Base-by-base conservation (phyloP, 37 sponge, comb jelly and placozoan species). In the Axinella damicornis region DNA sequence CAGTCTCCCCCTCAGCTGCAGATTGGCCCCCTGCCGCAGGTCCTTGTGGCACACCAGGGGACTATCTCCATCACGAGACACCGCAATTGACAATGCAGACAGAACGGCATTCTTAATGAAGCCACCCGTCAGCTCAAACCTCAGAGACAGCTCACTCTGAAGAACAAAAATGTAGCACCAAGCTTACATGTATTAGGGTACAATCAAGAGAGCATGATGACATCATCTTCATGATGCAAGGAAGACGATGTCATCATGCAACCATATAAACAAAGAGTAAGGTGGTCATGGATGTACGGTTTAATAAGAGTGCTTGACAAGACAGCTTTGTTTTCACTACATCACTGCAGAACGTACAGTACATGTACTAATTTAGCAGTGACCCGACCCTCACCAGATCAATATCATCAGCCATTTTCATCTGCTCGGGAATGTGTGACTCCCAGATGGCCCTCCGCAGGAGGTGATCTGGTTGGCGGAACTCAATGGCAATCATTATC, bases 81-180 rank as follows among this genome's bases (percentile, higher is more conserved):
- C 94, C 32, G 94, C 88, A 18, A 94, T 74, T n/a, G 94, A 86
- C 28, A 94, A 85, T 5, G 94, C 94, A 32, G 94, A 94, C 18
- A 94, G 85, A 17, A 94, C 53, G 37, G 94, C 91, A 73, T 94
- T 94, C 86, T 94, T 94, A 34, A 94, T 94, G 81, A 94, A 94
- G 1, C 94, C 94, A 32, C 94, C 94, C 61, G 90, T 83, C 34
- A 94, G 65, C 38, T 94, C 94, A 87, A 87, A 94, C n/a, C 90
- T 72, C 16, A 81, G 68, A 15, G 92, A 65, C 30, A 92, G 53
- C 74, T 88, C 93, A 75, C 73, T 61, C 89, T 88, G 58, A 2
- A 74, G 21, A 33, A 68, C n/a, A 17, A 5, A 28, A 18, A 2
- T 27, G 5, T 9, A 46, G 9, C 9, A 9, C 46, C 9, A 4